A percentile compares a stretch with the other conserved stretches of the same genome.
Conservation (phyloP, 2,888 invertebrate genomes). For the Torymus tubicola region DNA sequence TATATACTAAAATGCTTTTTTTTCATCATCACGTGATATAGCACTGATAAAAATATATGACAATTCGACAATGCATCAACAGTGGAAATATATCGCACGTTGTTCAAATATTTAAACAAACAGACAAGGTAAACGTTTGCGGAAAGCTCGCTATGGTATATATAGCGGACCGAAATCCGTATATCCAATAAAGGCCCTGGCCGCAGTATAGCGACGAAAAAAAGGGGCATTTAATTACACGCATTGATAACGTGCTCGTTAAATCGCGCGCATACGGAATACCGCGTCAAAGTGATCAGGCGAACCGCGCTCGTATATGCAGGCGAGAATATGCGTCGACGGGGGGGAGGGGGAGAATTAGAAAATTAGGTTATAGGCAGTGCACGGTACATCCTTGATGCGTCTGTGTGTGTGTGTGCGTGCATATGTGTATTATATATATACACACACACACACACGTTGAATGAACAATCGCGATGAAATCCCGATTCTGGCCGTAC, state of each 20-base stretch:
- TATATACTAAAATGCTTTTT: too few relatives aligned
- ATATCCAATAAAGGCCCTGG: too few relatives aligned
- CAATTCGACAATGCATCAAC: neutral
- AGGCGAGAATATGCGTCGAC: too few relatives aligned
- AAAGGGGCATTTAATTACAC: neutral
- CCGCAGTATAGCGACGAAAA: neutral
- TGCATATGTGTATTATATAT: too few relatives aligned
- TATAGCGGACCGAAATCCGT: too few relatives aligned
- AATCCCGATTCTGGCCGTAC: slow-evolving; percentile 11
- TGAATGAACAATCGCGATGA: slow-evolving; percentile 19
- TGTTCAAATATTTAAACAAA: too few relatives aligned
- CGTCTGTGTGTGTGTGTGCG: too few relatives aligned
- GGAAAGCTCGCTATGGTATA: too few relatives aligned
- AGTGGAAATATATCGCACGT: too few relatives aligned
- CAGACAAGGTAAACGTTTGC: too few relatives aligned
- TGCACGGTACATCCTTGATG: neutral
- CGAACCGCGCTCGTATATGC: neutral
- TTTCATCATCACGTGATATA: too few relatives aligned
- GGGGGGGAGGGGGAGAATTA: slow-evolving; percentile 18
- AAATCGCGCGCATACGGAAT: neutral
- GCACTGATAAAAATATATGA: neutral
- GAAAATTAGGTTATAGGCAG: slow-evolving; percentile 47
- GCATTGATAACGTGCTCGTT: slow-evolving; percentile 7
- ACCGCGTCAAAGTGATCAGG: slow-evolving; percentile 19
- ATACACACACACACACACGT: too few relatives aligned